Evolutionary conservation across 2,797 vertebrate genomes (phyloP).

Genomic region (Pangasius mekongensis): DNA sequence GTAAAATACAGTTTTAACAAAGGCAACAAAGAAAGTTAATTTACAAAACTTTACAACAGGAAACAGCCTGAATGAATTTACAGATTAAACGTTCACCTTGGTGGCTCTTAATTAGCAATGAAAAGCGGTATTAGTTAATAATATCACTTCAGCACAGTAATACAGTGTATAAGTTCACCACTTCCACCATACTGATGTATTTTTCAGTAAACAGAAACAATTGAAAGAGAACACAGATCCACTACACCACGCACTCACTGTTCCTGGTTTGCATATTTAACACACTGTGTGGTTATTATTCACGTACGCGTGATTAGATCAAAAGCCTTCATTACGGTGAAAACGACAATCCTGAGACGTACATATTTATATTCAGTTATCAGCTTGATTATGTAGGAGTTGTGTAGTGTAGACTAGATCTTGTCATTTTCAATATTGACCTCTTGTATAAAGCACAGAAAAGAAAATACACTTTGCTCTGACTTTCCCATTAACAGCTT

Average conservation of each 20-base stretch:
- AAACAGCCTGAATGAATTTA: constrained; percentile 67
- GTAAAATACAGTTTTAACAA: constrained; percentile 68
- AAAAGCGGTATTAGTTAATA: constrained; percentile 52
- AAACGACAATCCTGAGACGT: constrained; percentile 37
- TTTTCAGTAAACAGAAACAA: constrained; percentile 47
- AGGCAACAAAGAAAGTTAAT: constrained; percentile 67
- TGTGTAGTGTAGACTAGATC: background rate
- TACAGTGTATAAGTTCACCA: constrained; percentile 27
- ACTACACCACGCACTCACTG: constrained; percentile 17
- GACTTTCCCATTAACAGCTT: background rate
- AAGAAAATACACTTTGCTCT: background rate
- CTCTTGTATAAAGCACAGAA: background rate
- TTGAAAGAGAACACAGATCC: constrained; percentile 35
- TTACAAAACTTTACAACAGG: constrained; percentile 77
- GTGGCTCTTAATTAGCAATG: constrained; percentile 47
- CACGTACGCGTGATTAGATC: constrained; percentile 25
- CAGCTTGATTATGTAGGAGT: background rate
- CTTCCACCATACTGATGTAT: constrained; percentile 42
- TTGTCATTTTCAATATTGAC: background rate
- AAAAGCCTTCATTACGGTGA: constrained; percentile 1
- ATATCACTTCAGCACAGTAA: constrained; percentile 36
- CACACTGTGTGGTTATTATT: constrained; percentile 4
- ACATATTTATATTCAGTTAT: constrained; percentile 4
- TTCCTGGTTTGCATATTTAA: constrained; percentile 28
- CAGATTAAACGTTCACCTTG: constrained; percentile 61